phyloP scores from a whole-genome alignment of 2,888 invertebrate genomes.

The Emesis russula region DNA sequence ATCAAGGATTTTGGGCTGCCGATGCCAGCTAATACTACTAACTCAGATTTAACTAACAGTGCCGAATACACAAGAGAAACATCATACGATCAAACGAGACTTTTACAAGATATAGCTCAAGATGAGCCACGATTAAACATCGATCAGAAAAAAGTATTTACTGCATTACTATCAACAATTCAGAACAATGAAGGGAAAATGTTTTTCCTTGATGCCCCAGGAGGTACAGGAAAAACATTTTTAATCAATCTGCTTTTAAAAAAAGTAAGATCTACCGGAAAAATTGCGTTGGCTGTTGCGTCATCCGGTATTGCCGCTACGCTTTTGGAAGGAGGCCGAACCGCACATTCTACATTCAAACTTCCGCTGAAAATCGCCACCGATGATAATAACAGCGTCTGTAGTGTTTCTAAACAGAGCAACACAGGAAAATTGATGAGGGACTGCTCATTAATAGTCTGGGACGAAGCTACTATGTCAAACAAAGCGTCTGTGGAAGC shows the following conservation, averaged over 20 bases:
- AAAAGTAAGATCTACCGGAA: slow-evolving; percentile 76
- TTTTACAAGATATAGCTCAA: slow-evolving; percentile 83
- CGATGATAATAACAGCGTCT: slow-evolving; percentile 83
- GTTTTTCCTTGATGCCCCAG: slow-evolving; percentile 73
- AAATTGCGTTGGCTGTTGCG: slow-evolving; percentile 90
- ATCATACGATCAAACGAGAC: slow-evolving; percentile 83
- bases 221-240: slow-evolving; percentile 77
- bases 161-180: slow-evolving; percentile 75
- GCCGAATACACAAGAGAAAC: slow-evolving; percentile 85
- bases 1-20: slow-evolving; percentile 85
- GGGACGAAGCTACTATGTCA: slow-evolving; percentile 87
- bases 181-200: slow-evolving; percentile 76
- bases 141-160: slow-evolving; percentile 83
- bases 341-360: slow-evolving; percentile 90
- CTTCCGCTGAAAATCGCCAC: slow-evolving; percentile 87
- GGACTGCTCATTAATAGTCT: slow-evolving; percentile 86
- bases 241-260: slow-evolving; percentile 71
- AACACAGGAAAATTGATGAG: slow-evolving; percentile 86
- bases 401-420: slow-evolving; percentile 87
- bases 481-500: slow-evolving; percentile 87
- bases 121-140: slow-evolving; percentile 85
- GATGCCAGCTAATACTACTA: slow-evolving; percentile 86
- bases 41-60: slow-evolving; percentile 86
- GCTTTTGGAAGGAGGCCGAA: slow-evolving; percentile 91
- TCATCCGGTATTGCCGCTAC: slow-evolving; percentile 87